Conservation (phyloP, 2,797 vertebrate species). For the Halcyon smyrnensis region DNA sequence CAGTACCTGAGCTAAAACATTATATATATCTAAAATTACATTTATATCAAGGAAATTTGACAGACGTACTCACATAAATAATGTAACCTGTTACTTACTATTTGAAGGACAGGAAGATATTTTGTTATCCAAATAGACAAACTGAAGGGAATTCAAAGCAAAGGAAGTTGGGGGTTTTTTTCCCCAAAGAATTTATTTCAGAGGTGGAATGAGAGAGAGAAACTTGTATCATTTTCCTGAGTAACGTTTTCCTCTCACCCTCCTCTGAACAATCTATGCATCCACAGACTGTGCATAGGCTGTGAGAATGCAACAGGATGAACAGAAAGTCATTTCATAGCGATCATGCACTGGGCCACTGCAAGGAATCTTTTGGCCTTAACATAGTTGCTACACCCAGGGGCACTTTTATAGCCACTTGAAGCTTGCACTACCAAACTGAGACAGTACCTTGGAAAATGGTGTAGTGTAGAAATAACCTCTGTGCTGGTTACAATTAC, state of each 20-base stretch:
- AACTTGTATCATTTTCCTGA: neutral
- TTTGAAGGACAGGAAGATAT: neutral
- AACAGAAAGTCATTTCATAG: neutral
- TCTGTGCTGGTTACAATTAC: neutral
- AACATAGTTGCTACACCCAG: neutral
- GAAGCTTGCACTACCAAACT: neutral
- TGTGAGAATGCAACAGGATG: neutral
- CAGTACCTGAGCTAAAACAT: neutral
- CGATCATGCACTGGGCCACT: neutral
- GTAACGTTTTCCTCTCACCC: conserved; percentile 17
- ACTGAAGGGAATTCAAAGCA: neutral
- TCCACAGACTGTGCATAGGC: neutral
- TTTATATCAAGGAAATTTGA: neutral
- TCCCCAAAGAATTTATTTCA: neutral
- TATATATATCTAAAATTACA: neutral
- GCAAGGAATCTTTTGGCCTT: neutral
- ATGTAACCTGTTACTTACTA: neutral
- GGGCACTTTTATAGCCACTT: neutral
- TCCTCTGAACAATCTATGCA: conserved; percentile 30
- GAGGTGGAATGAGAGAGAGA: neutral
- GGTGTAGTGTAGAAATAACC: neutral
- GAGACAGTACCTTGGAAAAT: neutral
- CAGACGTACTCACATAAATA: neutral
- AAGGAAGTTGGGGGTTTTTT: neutral
- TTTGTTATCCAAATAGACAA: neutral